phyloP scores from a whole-genome alignment of 2,113 vertebrate species.

The Amblyornis subalaris region DNA sequence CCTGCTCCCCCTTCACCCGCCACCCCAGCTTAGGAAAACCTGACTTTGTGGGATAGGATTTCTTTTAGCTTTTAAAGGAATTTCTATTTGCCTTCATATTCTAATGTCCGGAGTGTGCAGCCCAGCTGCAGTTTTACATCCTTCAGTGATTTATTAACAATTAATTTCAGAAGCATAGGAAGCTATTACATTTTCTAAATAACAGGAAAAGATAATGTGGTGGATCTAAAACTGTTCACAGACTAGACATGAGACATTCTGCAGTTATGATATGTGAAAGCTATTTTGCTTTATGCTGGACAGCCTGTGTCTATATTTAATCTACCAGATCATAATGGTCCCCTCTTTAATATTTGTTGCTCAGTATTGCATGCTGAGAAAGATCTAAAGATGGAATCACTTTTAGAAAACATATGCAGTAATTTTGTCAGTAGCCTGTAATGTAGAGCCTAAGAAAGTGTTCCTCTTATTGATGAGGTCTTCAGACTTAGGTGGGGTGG shows the following conservation, averaged over 20 bases:
- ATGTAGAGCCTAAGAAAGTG: background rate
- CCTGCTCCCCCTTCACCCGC: too few relatives aligned
- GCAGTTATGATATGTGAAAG: background rate
- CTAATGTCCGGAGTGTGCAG: background rate
- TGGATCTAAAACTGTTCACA: background rate
- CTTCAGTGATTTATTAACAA: background rate
- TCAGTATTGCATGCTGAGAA: background rate
- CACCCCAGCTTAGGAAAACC: background rate
- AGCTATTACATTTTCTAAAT: background rate
- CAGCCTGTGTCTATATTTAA: background rate
- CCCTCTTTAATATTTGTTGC: background rate
- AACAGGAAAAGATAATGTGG: background rate
- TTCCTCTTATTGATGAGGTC: background rate
- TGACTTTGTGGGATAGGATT: background rate
- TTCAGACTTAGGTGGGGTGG: background rate
- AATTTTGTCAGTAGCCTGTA: background rate
- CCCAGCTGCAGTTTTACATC: background rate
- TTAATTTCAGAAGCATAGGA: background rate
- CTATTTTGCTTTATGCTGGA: background rate
- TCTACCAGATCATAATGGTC: background rate
- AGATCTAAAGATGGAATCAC: background rate
- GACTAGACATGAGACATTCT: background rate
- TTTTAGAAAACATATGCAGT: background rate
- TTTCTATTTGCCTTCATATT: background rate
- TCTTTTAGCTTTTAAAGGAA: background rate